Conservation (phyloP, 2,113 vertebrate species). For the Bucco capensis region DNA sequence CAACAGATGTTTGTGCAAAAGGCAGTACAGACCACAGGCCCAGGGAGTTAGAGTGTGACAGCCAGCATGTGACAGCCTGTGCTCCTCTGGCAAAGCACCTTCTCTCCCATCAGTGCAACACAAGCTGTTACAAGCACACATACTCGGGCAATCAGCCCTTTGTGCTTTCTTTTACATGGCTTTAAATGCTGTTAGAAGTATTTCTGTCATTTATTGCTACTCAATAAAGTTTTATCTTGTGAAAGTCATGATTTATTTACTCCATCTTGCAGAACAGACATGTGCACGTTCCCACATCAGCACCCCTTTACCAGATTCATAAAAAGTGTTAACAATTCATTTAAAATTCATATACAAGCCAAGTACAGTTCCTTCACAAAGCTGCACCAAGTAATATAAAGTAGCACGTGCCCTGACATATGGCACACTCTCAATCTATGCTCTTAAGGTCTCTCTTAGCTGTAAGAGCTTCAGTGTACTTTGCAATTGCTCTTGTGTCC, state of each 20-base stretch:
- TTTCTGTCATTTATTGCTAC: constrained; percentile 57
- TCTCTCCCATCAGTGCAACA: neutral
- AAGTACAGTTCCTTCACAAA: neutral
- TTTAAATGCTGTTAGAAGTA: constrained; percentile 45
- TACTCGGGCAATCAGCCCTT: neutral
- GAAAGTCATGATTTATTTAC: constrained; percentile 55
- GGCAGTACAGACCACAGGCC: neutral
- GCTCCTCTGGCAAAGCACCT: neutral
- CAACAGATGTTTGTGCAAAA: neutral
- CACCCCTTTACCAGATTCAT: constrained; percentile 57
- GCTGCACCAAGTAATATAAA: neutral
- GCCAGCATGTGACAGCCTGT: neutral
- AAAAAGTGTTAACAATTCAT: constrained; percentile 67
- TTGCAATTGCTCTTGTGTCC: neutral
- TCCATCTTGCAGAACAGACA: neutral
- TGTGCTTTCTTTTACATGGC: neutral
- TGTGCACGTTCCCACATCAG: neutral
- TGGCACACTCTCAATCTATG: neutral
- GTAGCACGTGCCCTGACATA: constrained; percentile 1
- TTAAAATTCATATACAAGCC: constrained; percentile 31
- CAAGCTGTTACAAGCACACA: neutral
- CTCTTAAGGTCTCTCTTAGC: neutral
- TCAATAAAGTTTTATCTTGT: constrained; percentile 67
- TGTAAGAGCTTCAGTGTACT: neutral
- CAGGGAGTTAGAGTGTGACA: fast-evolving